phyloP scores from a whole-genome alignment of 2,888 invertebrate genomes.

The Drosophila pegasa region DNA sequence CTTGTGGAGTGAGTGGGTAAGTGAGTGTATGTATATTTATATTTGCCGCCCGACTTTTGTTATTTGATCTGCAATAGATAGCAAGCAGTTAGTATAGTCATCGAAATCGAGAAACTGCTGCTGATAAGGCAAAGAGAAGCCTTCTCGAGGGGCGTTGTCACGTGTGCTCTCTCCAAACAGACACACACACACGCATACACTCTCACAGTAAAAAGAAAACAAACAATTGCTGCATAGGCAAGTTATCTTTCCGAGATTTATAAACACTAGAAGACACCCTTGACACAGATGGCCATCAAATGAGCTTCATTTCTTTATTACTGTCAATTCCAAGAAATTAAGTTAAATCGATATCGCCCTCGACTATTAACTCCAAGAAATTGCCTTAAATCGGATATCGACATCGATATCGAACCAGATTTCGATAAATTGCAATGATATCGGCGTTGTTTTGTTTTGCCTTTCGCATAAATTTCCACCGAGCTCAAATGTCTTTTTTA shows the following conservation, averaged over 20 bases:
- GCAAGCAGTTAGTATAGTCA: constrained; percentile 31
- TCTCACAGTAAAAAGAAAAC: no score
- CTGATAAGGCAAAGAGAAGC: constrained; percentile 40
- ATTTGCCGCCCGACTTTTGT: constrained; percentile 39
- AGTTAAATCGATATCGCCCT: not conserved
- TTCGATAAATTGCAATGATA: not conserved
- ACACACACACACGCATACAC: not conserved
- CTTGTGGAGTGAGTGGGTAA: constrained; percentile 15
- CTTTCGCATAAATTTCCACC: not conserved
- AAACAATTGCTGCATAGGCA: not conserved
- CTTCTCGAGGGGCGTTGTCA: constrained; percentile 63
- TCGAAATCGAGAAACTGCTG: constrained; percentile 16
- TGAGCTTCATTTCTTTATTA: not conserved
- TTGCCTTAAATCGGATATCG: not conserved
- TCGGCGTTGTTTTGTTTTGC: not conserved
- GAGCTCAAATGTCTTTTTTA: not conserved
- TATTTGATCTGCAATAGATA: constrained; percentile 66
- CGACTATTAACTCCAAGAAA: not conserved
- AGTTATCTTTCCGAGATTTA: not conserved
- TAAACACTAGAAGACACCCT: not conserved
- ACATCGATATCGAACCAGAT: not conserved
- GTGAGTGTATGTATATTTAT: constrained; percentile 19
- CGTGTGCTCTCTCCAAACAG: constrained; percentile 51
- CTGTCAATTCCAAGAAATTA: no score
- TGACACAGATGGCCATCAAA: not conserved